Conservation (phyloP, 2,797 vertebrate species). For the Scolopax bukidnonensis region DNA sequence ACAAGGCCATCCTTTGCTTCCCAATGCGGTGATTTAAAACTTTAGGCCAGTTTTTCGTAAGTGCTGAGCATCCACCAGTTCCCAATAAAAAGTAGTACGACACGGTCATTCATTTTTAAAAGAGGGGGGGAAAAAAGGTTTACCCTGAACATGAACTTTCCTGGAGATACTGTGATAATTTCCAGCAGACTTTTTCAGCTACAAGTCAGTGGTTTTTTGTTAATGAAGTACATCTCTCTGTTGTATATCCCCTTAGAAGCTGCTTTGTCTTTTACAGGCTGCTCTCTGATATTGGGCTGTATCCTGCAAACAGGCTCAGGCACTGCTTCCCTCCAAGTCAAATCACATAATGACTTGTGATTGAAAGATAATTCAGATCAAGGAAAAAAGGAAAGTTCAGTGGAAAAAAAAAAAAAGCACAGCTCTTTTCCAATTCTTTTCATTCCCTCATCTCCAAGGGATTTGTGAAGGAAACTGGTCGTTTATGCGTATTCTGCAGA, state of each 20-base stretch:
- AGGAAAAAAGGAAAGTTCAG: background rate
- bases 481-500: background rate
- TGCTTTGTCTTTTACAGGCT: background rate
- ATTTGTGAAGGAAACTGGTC: background rate
- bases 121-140: background rate
- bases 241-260: background rate
- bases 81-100: background rate
- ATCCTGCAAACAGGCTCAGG: background rate
- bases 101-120: background rate
- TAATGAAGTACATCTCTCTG: background rate
- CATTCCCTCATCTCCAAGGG: background rate
- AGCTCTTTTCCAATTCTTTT: background rate
- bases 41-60: background rate
- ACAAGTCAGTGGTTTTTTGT: rapidly evolving
- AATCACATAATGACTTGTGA: background rate
- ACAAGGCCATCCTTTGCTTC: background rate
- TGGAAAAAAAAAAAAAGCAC: background rate
- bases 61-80: background rate
- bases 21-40: background rate
- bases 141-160: background rate
- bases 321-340: background rate
- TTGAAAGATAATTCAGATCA: slow-evolving; percentile 12
- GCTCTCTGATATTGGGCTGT: background rate
- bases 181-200: background rate
- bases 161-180: background rate